phyloP scores from a whole-genome alignment of 2,113 vertebrate genomes.

The Panthera leo region DNA sequence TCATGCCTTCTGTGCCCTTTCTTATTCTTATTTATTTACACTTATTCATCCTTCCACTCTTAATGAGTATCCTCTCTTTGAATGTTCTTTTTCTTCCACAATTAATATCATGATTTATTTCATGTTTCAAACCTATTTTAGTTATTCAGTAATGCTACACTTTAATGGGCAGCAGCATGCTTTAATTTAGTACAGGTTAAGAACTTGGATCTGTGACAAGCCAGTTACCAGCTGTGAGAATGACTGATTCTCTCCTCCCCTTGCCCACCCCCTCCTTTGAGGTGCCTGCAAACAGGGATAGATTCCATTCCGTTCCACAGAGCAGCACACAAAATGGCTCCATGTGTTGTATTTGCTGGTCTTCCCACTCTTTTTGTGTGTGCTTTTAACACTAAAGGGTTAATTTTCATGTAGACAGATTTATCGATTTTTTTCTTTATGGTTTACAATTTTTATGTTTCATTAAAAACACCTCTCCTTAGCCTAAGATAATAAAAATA shows the following conservation, averaged over 20 bases:
- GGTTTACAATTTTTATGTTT: background rate
- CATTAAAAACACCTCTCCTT: background rate
- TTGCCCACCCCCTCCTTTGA: background rate
- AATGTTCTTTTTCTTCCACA: background rate
- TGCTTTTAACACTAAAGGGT: background rate
- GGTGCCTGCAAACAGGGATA: background rate
- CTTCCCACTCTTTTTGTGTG: background rate
- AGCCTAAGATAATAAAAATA: background rate
- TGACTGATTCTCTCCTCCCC: background rate
- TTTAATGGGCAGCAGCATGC: background rate
- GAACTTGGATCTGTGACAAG: background rate
- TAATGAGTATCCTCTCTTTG: background rate
- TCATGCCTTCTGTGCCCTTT: background rate
- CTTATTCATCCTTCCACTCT: background rate
- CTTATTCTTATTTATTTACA: background rate
- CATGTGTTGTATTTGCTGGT: background rate
- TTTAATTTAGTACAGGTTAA: background rate
- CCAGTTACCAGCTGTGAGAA: background rate
- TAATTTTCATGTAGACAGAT: background rate
- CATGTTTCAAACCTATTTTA: background rate
- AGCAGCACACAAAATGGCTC: background rate
- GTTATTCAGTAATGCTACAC: background rate
- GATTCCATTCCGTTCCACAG: background rate
- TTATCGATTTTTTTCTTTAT: background rate
- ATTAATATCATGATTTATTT: background rate